phyloP scores from a whole-genome alignment of 2,797 vertebrate genomes.

The Enteromius treurensis region DNA sequence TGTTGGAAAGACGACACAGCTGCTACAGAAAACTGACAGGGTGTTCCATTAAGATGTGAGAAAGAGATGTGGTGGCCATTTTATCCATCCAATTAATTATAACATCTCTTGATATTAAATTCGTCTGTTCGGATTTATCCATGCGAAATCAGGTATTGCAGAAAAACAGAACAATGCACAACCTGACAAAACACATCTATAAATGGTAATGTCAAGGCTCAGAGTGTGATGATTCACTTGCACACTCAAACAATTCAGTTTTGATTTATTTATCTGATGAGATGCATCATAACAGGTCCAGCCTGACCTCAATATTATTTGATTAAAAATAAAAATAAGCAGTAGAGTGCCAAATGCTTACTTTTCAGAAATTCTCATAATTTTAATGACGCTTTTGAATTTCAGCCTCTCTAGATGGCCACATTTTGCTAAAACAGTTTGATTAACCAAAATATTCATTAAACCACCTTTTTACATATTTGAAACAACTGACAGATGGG shows the following conservation, averaged over 20 bases:
- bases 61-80: neutral
- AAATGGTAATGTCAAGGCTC: conserved; percentile 45
- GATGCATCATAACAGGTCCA: conserved; percentile 19
- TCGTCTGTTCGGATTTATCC: neutral
- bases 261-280: conserved; percentile 24
- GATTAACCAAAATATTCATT: neutral
- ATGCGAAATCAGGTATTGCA: conserved; percentile 17
- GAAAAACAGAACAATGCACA: conserved; percentile 26
- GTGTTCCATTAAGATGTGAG: conserved; percentile 52
- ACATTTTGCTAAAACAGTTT: neutral
- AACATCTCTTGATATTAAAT: neutral
- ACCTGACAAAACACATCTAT: conserved; percentile 39
- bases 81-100: conserved; percentile 22
- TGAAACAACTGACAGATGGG: conserved; percentile 9
- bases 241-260: conserved; percentile 37
- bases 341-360: neutral
- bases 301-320: conserved; percentile 1
- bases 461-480: neutral
- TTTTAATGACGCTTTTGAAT: neutral
- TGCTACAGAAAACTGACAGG: conserved; percentile 39
- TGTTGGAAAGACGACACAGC: conserved; percentile 30
- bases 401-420: neutral
- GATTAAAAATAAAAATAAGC: neutral
- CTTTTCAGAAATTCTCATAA: neutral
- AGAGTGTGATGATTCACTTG: conserved; percentile 40